Base-by-base conservation (phyloP, 2,113 vertebrate genomes). In the Ammodytes marinus region DNA sequence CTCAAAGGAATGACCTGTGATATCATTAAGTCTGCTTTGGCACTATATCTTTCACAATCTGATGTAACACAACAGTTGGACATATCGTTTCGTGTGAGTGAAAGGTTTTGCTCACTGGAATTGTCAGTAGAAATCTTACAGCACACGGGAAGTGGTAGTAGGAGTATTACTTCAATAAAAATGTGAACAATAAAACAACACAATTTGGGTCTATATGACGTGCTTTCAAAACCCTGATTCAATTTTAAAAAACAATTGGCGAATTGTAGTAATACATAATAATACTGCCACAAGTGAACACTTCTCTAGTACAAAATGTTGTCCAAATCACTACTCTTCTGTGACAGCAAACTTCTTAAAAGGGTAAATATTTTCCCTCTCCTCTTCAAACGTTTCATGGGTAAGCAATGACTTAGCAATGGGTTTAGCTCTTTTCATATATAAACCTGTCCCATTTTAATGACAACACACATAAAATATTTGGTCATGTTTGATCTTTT, bases 401-500 rank as follows among this genome's bases (percentile, higher is more conserved):
- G 7, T 77, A 74, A 58, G 59, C 60, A 43, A 60, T 86, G 77
- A 88, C 75, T 89, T 58, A 81, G 75, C 55, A 66, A 35, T 2
- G 55, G 37, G 4, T 61, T 79, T 69, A 53, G 27, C 59, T 74
- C 61, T 70, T 83, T 83, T 80, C 46, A 73, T 61, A 45, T 74
- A 73, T 79, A 86, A 87, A 85, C 76, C 37, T 86, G 78, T 88
- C 69, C 55, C 4, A 8, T 86, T 89, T 86, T 74, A 89, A 74
- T 69, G 64, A 74, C 72, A 88, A 86, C 77, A 82, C 71, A 79
- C 85, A 76, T 72, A 72, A 86, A 89, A 88, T 87, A 84, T 88
- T 93, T 83, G 73, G 69, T 83, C 60, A 57, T 79, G 81, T 90
- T 84, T 86, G 80, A 90, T 92, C 73, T 86, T 73, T 59, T 71